These are phyloP conservation scores for Epinephelus malabaricus DNA, from an alignment of 2,797 vertebrate species.

Conservation along the genomic window DNA sequence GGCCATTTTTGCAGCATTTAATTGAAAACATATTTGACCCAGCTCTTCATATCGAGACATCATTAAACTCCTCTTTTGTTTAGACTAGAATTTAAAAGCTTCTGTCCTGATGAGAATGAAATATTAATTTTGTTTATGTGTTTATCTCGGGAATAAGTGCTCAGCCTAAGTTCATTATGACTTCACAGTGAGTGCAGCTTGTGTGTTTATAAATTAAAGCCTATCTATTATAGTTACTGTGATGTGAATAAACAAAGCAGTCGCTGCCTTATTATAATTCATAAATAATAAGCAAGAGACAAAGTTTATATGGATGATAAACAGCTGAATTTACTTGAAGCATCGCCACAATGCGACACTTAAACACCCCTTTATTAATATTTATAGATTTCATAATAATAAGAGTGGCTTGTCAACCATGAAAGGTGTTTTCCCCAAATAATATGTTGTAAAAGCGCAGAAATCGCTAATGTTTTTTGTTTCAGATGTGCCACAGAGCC, in stretches of 20 bases:
- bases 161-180: constrained; percentile 40
- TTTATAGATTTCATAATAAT: not conserved
- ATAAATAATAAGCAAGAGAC: not conserved
- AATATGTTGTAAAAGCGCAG: not conserved
- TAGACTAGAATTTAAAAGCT: not conserved
- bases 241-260: too few relatives aligned
- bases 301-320: not conserved
- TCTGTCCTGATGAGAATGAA: not conserved
- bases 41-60: not conserved
- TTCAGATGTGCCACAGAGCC: not conserved
- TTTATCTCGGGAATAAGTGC: not conserved
- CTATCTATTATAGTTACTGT: too few relatives aligned
- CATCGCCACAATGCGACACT: constrained; percentile 21
- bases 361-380: not conserved
- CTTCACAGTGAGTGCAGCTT: constrained; percentile 7
- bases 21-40: constrained; percentile 87
- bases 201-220: not conserved
- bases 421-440: not conserved
- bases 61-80: not conserved
- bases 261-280: not conserved
- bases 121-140: too few relatives aligned
- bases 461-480: not conserved
- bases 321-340: constrained; percentile 5
- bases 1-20: constrained; percentile 90
- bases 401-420: not conserved